Evolutionary conservation across 2,797 vertebrate species (phyloP), one percentile per base, ranked within the genome.

Genomic region (Lutjanus argentimaculatus): DNA sequence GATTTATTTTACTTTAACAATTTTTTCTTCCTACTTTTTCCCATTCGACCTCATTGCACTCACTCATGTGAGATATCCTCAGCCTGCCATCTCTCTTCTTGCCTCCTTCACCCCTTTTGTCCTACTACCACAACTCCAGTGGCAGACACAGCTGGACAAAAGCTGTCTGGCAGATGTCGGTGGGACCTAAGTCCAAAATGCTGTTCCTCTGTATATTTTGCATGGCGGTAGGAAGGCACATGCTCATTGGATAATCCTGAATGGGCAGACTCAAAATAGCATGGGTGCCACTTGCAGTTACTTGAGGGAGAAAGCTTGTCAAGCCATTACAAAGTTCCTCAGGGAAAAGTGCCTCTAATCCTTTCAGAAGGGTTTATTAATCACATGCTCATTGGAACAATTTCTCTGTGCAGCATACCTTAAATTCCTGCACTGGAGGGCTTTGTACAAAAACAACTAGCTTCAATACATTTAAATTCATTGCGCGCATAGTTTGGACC

Each of bases 81-180:
- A 3, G 61, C 42, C n/a, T 30, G 62, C 42, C 69, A 73, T 67
- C 68, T 76, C 76, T 70, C 72, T 72, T 86, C 64, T 67, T 73
- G 63, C 82, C 67, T 83, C 53, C 17, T 59, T 83, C 80, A 77
- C 52, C 25, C 61, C 55, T 57, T 80, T 74, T 82, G 62, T 65
- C 81, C 73, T 56, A 57, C 63, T 75, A 81, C 64, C 84, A 85
- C 78, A 66, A 70, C 84, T 82, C 59, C 73, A 82, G 87, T 74
- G 79, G 73, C 79, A 88, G 81, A 76, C 86, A 85, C 91, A 94
- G 93, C 90, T 92, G 88, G 85, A 87, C 91, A 88, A 94, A 96
- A 96, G 93, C 93, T 96, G 95, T 92, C 87, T 82, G 90, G 89
- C 95, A 96, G 95, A 96, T 95, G 95, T 94, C 70, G 88, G 63